A percentile compares a stretch with the other conserved stretches of the same genome.
phyloP scores from a whole-genome alignment of 2,888 invertebrate genomes.

The Microdon myrmicae region DNA sequence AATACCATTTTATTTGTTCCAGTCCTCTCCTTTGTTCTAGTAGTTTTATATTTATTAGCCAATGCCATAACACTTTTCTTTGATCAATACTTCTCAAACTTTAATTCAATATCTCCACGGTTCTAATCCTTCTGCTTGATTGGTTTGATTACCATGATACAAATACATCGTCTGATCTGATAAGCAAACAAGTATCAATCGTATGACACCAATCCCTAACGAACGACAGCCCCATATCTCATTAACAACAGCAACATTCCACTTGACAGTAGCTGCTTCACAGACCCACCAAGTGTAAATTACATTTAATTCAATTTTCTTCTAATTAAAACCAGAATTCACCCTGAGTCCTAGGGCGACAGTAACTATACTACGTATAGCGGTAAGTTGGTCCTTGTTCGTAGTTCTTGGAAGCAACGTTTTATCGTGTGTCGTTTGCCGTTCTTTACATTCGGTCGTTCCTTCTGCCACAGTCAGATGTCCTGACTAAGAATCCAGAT shows the following conservation, averaged over 20 bases:
- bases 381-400: slow-evolving; percentile 20
- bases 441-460: not conserved
- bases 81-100: too few relatives aligned
- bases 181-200: slow-evolving; percentile 14
- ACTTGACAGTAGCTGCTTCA: not conserved
- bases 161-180: too few relatives aligned
- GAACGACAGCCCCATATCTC: slow-evolving; percentile 1
- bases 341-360: slow-evolving; percentile 12
- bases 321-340: slow-evolving; percentile 35
- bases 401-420: not conserved
- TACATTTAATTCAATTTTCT: slow-evolving; percentile 35
- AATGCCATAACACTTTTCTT: too few relatives aligned
- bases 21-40: too few relatives aligned
- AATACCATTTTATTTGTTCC: too few relatives aligned
- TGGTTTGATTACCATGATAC: too few relatives aligned
- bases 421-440: not conserved
- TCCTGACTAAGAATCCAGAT: slow-evolving; percentile 2
- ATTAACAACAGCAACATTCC: not conserved
- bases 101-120: too few relatives aligned
- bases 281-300: slow-evolving; percentile 1
- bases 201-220: not conserved
- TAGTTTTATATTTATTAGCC: too few relatives aligned
- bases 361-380: slow-evolving; percentile 11
- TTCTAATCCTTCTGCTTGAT: too few relatives aligned
- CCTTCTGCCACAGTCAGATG: not conserved